Evolutionary conservation across 2,113 vertebrate species (phyloP).

Genomic region (Chlorodrepanis virens): DNA sequence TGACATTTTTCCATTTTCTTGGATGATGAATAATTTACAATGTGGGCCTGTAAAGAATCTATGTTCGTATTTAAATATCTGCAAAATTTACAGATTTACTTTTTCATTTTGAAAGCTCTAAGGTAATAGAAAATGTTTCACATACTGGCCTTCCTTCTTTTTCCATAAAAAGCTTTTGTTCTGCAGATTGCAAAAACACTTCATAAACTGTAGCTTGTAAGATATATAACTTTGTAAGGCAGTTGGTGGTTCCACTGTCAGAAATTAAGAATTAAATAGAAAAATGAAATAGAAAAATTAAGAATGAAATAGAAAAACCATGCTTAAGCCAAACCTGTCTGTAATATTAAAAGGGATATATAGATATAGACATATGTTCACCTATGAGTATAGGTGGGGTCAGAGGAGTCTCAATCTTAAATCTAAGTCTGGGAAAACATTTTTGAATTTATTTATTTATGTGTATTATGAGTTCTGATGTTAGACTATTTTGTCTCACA

Average conservation of each 20-base stretch:
- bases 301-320: not conserved
- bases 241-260: not conserved
- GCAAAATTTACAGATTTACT: not conserved
- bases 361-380: not conserved
- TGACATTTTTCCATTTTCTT: slow-evolving; percentile 41
- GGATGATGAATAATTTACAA: not conserved
- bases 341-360: not conserved
- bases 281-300: not conserved
- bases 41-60: slow-evolving; percentile 1
- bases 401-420: not conserved
- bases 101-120: not conserved
- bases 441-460: not conserved
- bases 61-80: not conserved
- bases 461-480: not conserved
- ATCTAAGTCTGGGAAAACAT: not conserved
- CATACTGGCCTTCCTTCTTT: not conserved
- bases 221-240: not conserved
- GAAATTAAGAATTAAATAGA: not conserved
- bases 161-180: not conserved
- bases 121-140: not conserved
- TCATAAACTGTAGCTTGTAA: not conserved
- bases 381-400: not conserved
- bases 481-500: not conserved
- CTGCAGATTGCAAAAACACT: not conserved
- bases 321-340: not conserved